These are phyloP conservation scores for Microctonus aethiopoides DNA, from an alignment of 2,888 invertebrate species.

Conservation along the genomic window DNA sequence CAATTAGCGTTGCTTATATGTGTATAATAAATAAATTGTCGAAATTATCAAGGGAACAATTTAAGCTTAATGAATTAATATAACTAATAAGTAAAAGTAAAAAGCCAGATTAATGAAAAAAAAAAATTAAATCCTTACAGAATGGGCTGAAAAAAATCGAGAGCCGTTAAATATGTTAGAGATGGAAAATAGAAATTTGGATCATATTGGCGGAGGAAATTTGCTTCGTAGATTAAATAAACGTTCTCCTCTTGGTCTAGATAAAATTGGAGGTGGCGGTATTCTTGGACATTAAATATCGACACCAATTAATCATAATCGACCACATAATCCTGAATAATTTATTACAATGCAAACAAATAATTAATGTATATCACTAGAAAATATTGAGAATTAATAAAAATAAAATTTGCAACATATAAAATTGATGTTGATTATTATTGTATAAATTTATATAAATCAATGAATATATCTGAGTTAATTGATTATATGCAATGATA, in stretches of 20 bases:
- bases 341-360: not conserved
- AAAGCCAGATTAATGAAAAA: not conserved
- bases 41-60: no score
- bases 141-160: conserved; percentile 55
- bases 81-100: not conserved
- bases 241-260: conserved; percentile 55
- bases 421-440: not conserved
- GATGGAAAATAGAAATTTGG: conserved; percentile 52
- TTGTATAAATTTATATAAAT: no score
- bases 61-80: not conserved
- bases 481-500: no score
- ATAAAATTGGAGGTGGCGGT: conserved; percentile 48
- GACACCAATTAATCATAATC: not conserved
- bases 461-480: no score
- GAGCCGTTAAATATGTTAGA: conserved; percentile 64
- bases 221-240: conserved; percentile 64
- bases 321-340: not conserved
- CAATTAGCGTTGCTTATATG: not conserved
- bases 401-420: not conserved
- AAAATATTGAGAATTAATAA: not conserved
- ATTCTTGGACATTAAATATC: not conserved
- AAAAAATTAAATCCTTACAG: conserved; percentile 32
- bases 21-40: no score
- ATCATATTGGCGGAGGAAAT: conserved; percentile 60
- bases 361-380: not conserved